Evolutionary conservation across 2,797 vertebrate species (phyloP).

Genomic region (Muraenolepis orangiensis): DNA sequence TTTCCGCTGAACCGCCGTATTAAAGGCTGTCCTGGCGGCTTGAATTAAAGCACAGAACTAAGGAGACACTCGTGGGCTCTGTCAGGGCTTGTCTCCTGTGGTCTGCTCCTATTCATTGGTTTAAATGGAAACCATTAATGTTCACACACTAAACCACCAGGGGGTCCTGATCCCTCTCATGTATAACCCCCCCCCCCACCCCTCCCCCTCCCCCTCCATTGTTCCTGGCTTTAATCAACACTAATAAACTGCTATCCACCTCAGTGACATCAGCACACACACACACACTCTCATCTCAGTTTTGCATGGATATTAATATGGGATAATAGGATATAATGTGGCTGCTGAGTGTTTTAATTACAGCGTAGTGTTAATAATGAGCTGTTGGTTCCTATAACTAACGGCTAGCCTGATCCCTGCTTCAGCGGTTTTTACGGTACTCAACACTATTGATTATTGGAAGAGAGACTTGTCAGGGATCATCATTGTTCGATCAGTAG

Average conservation of each 20-base stretch:
- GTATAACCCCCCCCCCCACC: background rate
- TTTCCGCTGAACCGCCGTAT: background rate
- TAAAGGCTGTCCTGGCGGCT: background rate
- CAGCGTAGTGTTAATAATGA: background rate
- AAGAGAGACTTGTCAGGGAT: background rate
- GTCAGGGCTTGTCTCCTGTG: background rate
- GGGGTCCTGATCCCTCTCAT: conserved; percentile 12
- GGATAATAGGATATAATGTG: background rate
- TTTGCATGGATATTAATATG: background rate
- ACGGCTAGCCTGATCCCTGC: background rate
- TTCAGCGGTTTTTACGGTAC: background rate
- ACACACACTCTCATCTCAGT: background rate
- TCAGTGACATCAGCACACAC: conserved; percentile 6
- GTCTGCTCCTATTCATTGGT: background rate
- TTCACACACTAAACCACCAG: background rate
- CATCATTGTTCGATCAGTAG: background rate
- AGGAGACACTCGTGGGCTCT: background rate
- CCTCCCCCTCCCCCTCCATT: conserved; percentile 24
- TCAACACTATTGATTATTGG: background rate
- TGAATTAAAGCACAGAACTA: background rate
- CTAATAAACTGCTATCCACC: conserved; percentile 53
- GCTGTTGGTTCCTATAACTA: background rate
- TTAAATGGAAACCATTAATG: conserved; percentile 4
- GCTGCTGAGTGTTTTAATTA: background rate
- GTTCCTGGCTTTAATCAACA: conserved; percentile 52